These are phyloP conservation scores for Clarias gariepinus DNA, from an alignment of 2,113 vertebrate species.

Conservation along the genomic window DNA sequence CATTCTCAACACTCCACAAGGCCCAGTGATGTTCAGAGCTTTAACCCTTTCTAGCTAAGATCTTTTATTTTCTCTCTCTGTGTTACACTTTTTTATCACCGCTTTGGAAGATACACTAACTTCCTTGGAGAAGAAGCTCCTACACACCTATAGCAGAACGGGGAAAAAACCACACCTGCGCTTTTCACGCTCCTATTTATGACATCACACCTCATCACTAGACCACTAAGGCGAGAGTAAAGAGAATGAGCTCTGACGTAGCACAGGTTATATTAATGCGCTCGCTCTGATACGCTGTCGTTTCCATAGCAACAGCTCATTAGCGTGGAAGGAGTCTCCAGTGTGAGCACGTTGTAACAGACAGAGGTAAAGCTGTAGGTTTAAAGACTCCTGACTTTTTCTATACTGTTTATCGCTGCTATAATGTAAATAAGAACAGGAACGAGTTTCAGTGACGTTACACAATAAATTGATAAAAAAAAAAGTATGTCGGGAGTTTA, in stretches of 20 bases:
- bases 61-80: neutral
- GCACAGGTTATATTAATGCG: neutral
- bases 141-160: neutral
- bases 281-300: no score
- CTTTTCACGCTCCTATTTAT: neutral
- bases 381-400: neutral
- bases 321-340: neutral
- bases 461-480: neutral
- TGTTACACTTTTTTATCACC: neutral
- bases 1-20: neutral
- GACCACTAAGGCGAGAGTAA: neutral
- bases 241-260: neutral
- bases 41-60: neutral
- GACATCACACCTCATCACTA: neutral
- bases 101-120: neutral
- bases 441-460: neutral
- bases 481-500: neutral
- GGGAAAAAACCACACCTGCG: neutral
- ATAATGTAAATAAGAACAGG: neutral
- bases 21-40: neutral
- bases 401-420: neutral
- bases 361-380: neutral
- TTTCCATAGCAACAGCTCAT: neutral
- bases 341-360: neutral
- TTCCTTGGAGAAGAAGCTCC: neutral